Percentiles rank a stretch among this genome's conserved stretches.
phyloP scores from a whole-genome alignment of 2,888 invertebrate species.

The Rhamnusium bicolor region DNA sequence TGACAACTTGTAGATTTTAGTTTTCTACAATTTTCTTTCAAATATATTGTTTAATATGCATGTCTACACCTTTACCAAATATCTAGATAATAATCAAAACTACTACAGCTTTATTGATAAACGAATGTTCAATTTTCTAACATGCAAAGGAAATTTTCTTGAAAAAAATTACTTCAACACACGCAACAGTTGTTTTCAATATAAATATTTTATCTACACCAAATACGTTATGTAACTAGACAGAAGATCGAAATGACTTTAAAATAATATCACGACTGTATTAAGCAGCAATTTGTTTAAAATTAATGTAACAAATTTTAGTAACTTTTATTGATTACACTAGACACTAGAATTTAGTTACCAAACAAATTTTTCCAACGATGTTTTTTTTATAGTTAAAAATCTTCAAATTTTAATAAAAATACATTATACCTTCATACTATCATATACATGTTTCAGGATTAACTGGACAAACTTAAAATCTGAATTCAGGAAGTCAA shows the following conservation, averaged over 20 bases:
- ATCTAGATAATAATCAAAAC: not conserved
- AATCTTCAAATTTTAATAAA: no score
- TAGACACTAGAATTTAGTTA: no score
- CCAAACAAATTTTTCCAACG: no score
- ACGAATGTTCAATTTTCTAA: not conserved
- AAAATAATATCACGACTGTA: not conserved
- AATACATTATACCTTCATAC: no score
- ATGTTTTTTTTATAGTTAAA: no score
- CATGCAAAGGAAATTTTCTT: not conserved
- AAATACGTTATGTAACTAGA: not conserved
- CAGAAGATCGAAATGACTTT: not conserved
- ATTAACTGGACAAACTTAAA: no score
- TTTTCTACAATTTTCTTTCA: no score
- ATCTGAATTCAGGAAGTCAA: no score
- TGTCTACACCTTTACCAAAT: not conserved
- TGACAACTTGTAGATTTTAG: no score
- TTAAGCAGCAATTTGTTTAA: not conserved
- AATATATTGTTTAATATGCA: no score
- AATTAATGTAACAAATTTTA: not conserved
- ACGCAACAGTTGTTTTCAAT: not conserved
- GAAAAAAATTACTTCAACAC: not conserved
- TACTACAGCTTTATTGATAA: not conserved
- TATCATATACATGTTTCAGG: no score
- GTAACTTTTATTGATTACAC: no score
- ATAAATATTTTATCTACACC: not conserved